phyloP scores from a whole-genome alignment of 1,140 invertebrate species.

The Brachionus rubens region DNA sequence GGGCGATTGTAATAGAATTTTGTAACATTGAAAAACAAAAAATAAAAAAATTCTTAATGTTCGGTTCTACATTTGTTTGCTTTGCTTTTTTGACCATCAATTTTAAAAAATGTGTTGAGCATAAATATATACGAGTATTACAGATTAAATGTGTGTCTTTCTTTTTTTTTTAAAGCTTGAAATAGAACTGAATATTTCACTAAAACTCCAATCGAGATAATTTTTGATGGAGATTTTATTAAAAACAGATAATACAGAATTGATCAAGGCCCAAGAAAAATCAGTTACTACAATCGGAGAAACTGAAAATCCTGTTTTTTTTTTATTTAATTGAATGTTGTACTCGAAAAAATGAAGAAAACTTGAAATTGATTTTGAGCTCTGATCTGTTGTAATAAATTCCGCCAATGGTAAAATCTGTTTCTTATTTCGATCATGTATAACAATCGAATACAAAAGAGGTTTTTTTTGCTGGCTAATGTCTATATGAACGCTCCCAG shows the following conservation, averaged over 20 bases:
- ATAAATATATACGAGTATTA: background rate
- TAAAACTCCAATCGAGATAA: too few relatives aligned
- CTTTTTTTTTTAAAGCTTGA: too few relatives aligned
- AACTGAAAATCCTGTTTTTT: too few relatives aligned
- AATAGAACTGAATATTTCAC: too few relatives aligned
- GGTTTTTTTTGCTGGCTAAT: background rate
- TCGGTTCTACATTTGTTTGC: background rate
- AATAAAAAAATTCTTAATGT: background rate
- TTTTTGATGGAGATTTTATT: too few relatives aligned
- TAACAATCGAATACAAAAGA: background rate
- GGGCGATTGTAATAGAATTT: background rate
- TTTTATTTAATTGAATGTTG: too few relatives aligned
- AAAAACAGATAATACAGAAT: too few relatives aligned
- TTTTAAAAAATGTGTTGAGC: conserved; percentile 15
- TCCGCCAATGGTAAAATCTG: conserved; percentile 3
- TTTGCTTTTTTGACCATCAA: conserved; percentile 1
- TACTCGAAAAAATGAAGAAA: background rate
- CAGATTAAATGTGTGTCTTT: too few relatives aligned
- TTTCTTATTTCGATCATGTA: background rate
- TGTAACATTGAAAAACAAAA: conserved; percentile 25
- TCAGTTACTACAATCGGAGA: too few relatives aligned
- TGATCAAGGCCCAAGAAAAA: too few relatives aligned
- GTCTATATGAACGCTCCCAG: background rate
- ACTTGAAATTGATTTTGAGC: background rate
- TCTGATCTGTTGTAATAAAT: background rate